Base-by-base conservation (phyloP, 2,113 vertebrate genomes). In the Syrrhaptes paradoxus region DNA sequence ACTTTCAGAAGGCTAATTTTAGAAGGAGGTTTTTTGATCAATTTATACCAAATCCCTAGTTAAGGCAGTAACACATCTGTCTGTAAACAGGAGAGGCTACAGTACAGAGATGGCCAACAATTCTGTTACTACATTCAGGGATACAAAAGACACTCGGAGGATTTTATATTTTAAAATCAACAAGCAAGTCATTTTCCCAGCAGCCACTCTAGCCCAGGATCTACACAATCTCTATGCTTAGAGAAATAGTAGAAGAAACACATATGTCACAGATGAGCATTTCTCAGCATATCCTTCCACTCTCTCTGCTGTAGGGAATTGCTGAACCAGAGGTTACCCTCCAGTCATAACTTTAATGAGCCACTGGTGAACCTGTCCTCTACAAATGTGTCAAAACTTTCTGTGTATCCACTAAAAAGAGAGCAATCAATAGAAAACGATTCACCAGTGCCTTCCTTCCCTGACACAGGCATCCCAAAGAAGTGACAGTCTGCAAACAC, bases 1-100 rank as follows among this genome's bases (percentile, higher is more conserved):
- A 92, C 85, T 85, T 90, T 93, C 85, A 78, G 51, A 85, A 77
- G 79, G 77, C 32, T 95, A 79, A 84, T 90, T 94, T 79, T 79
- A 61, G 79, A 89, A 68, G 10, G 29, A 49, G 34, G 8, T 18
- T 66, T 79, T 96, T 94, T 90, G 74, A 97, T 68, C n/a, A n/a
- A 71, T 84, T 94, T 63, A 72, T 68, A 75, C 13, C 54, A 87
- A 94, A 85, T 85, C 52, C 65, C 52, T 18, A 90, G 71, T 81
- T 63, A 79, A 72, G 61, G 83, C 74, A 74, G 82, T 43, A 85
- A 79, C 28, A 84, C 51, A 93, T 89, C 86, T 90, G 79, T 94
- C 81, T 85, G 85, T 84, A 89, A 95, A 96, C 46, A 84, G 36
- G 31, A 75, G 57, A 86, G 38, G 58, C 34, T 76, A 77, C 13